Evolutionary conservation across 1,140 invertebrate genomes (phyloP), one percentile per base, ranked within the genome.

Genomic region (Drosophila erecta): DNA sequence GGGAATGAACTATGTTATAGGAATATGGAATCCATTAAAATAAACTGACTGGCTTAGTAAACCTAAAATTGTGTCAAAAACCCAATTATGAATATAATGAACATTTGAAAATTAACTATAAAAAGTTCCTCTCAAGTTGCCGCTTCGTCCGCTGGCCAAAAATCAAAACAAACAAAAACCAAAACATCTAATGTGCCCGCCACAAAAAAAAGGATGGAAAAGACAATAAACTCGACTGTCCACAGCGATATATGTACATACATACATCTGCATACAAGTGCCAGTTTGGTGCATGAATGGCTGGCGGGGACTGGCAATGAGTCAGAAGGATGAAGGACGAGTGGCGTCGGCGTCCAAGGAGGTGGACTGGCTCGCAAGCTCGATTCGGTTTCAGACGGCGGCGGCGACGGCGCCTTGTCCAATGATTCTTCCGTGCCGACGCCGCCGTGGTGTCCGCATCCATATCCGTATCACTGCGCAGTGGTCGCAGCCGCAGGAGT

Each of bases 321-420:
- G 79, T 83, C 81, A 85, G 84, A 81, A 76, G 73, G 62, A 67
- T 65, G 66, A 22, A 46, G 67, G 67, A 75, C 50, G 43, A 76
- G 65, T 77, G 75, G 75, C 72, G 75, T 76, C 75, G 64, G 74
- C 54, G 74, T 76, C 73, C 72, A 75, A 75, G 72, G 50, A 53
- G 61, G 56, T 11, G 41, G 41, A 44, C 41, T 20, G 41, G 37
- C 56, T 64, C 41, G 37, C 47, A 50, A 64, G 64, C 59, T 46
- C 12, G 61, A 59, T 64, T 66, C 69, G 73, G 53, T 78, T 64
- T 65, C 69, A 77, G 47, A 78, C 72, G 74, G 69, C 81, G 51
- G 74, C 73, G 81, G 81, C 81, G 81, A 74, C 81, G 81, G 81
- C 81, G 81, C 76, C 81, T 84, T 84, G 81, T 76, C 61, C 66